A percentile compares a stretch with the other conserved stretches of the same genome.
Conservation (phyloP, 2,113 vertebrate genomes). For the Trematocara variabile region DNA sequence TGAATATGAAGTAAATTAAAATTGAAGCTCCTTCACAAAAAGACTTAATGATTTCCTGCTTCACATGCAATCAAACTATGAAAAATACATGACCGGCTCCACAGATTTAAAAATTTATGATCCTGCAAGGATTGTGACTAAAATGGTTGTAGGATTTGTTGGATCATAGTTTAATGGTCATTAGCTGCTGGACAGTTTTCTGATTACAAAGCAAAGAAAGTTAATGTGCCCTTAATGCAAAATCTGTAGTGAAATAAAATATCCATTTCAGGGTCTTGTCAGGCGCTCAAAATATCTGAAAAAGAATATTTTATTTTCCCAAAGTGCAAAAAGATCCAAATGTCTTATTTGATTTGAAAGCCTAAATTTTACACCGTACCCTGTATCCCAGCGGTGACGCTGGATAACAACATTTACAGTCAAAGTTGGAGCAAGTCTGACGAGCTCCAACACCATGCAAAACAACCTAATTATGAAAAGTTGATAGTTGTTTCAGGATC, state of each 20-base stretch:
- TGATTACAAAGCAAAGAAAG: not conserved
- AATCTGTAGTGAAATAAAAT: not conserved
- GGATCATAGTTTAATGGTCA: not conserved
- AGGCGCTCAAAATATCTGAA: rapidly evolving
- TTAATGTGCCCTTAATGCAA: not conserved
- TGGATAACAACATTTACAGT: rapidly evolving
- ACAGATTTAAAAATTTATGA: rapidly evolving
- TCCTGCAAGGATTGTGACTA: not conserved
- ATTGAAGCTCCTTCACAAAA: not conserved
- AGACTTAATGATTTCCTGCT: not conserved
- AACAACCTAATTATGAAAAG: not conserved
- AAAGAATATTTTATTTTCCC: not conserved
- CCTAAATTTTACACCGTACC: not conserved
- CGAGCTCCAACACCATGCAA: not conserved
- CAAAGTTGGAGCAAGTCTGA: not conserved
- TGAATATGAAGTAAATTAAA: not conserved
- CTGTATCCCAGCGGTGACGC: not conserved
- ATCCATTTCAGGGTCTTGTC: not conserved
- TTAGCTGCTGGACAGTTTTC: not conserved
- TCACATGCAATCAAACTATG: rapidly evolving
- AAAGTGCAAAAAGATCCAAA: not conserved
- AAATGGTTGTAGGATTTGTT: not conserved
- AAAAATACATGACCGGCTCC: not conserved
- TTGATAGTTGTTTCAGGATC: not conserved
- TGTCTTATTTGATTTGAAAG: not conserved